Conservation (phyloP, 2,888 invertebrate genomes). For the Sinelater perroti region DNA sequence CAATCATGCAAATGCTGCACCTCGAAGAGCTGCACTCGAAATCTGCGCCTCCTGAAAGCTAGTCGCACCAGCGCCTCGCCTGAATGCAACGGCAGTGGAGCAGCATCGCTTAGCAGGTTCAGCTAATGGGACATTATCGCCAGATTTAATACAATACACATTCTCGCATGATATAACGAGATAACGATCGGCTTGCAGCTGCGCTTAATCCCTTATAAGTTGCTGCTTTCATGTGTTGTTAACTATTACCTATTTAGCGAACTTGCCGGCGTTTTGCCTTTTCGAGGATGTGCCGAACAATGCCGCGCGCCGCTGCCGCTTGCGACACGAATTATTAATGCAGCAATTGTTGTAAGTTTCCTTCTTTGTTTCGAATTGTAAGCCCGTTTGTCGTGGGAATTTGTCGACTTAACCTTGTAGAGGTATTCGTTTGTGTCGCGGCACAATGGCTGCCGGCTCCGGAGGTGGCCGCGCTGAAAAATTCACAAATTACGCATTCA, state of each 20-base stretch:
- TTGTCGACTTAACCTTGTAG: conserved; percentile 17
- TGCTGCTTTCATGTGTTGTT: conserved; percentile 34
- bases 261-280: conserved; percentile 32
- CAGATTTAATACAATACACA: conserved; percentile 26
- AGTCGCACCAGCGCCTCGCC: too few relatives aligned
- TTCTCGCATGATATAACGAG: conserved; percentile 28
- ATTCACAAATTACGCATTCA: too few relatives aligned
- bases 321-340: conserved; percentile 31
- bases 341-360: conserved; percentile 28
- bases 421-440: too few relatives aligned
- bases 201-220: conserved; percentile 32
- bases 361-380: conserved; percentile 26
- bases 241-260: conserved; percentile 34
- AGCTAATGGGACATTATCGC: conserved; percentile 23
- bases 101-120: conserved; percentile 16
- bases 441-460: too few relatives aligned
- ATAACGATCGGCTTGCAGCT: conserved; percentile 34
- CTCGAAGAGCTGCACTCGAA: too few relatives aligned
- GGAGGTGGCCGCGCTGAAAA: too few relatives aligned
- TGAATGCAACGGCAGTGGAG: too few relatives aligned
- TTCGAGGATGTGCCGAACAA: conserved; percentile 22
- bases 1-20: too few relatives aligned
- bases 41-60: too few relatives aligned
- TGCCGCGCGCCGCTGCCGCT: conserved; percentile 12
- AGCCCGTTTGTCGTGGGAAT: conserved; percentile 22